phyloP scores from a whole-genome alignment of 1,140 invertebrate species.

The Panulirus ornatus region DNA sequence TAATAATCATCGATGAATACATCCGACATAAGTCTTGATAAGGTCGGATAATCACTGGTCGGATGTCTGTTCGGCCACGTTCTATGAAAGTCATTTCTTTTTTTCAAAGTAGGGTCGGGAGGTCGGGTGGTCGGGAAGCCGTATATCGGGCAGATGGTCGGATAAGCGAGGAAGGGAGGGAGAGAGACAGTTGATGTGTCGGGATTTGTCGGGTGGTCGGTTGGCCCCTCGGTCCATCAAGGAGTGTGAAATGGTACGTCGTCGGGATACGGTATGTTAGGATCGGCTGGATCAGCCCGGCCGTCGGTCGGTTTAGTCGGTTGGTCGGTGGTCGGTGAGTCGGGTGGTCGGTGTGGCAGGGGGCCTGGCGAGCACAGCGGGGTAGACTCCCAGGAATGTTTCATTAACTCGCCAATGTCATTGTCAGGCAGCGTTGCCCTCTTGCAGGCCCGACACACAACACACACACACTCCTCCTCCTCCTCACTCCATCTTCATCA shows the following conservation, averaged over 20 bases:
- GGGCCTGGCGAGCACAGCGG: conserved; percentile 40
- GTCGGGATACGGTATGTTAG: background rate
- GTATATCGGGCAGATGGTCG: background rate
- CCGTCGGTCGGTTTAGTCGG: background rate
- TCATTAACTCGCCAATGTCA: conserved; percentile 49
- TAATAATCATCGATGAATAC: too few species aligned
- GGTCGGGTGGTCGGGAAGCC: background rate
- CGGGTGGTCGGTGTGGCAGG: background rate
- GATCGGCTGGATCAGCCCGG: background rate
- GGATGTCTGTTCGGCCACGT: too few species aligned
- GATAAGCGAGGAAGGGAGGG: background rate
- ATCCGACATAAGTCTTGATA: too few species aligned
- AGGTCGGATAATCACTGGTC: too few species aligned
- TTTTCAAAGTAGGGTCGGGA: background rate
- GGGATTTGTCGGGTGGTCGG: background rate
- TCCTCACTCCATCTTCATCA: background rate
- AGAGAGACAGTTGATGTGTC: background rate
- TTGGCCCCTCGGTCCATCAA: background rate
- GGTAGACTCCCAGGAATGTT: conserved; percentile 31
- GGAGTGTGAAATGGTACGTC: background rate
- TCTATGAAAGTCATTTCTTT: background rate
- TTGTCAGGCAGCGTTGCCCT: conserved; percentile 11
- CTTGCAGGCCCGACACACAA: background rate
- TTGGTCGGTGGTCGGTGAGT: background rate
- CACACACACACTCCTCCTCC: background rate